Evolutionary conservation across 1,140 invertebrate species (phyloP).

Genomic region (Nixonia krombeini): DNA sequence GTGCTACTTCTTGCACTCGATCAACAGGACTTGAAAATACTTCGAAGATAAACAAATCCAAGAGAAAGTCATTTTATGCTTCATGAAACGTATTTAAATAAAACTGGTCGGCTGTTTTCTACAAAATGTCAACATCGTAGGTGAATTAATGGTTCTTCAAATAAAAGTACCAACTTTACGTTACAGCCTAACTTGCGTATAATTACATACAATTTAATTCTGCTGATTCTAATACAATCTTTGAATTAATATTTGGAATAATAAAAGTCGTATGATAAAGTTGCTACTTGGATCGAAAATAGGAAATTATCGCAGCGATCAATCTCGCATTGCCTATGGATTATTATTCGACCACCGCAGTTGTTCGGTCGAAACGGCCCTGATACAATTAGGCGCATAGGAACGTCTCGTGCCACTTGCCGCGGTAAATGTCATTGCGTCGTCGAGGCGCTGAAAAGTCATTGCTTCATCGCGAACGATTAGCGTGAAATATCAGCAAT

Average conservation of each 20-base stretch:
- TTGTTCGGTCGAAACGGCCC: background rate
- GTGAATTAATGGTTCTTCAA: too few relatives aligned
- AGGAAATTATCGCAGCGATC: constrained; percentile 2
- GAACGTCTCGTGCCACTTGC: constrained; percentile 6
- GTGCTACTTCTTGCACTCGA: constrained; percentile 21
- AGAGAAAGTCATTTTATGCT: constrained; percentile 25
- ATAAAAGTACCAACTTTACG: too few relatives aligned
- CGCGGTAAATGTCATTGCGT: constrained; percentile 20
- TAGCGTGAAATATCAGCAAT: constrained; percentile 14
- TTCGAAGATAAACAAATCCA: constrained; percentile 20
- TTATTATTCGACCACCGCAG: constrained; percentile 1
- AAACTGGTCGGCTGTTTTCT: too few relatives aligned
- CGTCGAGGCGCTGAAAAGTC: constrained; percentile 3
- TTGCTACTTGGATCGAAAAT: background rate
- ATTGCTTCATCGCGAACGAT: constrained; percentile 17
- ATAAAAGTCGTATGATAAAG: too few relatives aligned
- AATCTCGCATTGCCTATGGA: constrained; percentile 6
- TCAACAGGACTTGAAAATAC: background rate
- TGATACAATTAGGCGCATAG: constrained; percentile 11
- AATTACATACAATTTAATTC: too few relatives aligned
- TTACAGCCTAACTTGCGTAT: too few relatives aligned
- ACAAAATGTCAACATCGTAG: too few relatives aligned
- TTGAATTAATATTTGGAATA: too few relatives aligned
- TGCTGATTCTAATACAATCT: too few relatives aligned
- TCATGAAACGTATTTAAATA: constrained; percentile 1